phyloP scores from a whole-genome alignment of 2,113 vertebrate genomes.

The Sylvicapra grimmia region DNA sequence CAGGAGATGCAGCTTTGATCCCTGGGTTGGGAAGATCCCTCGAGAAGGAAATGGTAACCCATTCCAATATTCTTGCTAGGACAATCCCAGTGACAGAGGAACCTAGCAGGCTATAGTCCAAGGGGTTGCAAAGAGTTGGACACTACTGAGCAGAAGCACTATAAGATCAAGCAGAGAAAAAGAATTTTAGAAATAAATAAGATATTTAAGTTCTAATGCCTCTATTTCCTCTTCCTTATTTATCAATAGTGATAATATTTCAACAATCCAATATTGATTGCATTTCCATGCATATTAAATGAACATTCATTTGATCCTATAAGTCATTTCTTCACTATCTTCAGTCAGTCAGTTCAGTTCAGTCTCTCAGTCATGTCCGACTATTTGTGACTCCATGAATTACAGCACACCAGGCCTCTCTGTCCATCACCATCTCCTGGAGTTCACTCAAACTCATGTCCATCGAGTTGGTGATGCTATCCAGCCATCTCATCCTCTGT shows the following conservation, averaged over 20 bases:
- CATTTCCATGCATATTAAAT: not conserved
- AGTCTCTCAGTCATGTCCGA: rapidly evolving
- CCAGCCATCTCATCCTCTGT: too few relatives aligned
- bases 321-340: not conserved
- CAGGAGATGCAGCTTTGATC: not conserved
- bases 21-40: not conserved
- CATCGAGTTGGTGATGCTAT: too few relatives aligned
- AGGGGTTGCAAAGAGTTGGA: not conserved
- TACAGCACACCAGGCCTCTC: too few relatives aligned
- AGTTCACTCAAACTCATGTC: too few relatives aligned
- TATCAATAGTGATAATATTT: not conserved
- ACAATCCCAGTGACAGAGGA: not conserved
- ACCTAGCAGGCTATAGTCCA: not conserved
- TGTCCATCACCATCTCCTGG: too few relatives aligned
- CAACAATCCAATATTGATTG: not conserved
- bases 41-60: not conserved
- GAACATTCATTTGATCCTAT: not conserved
- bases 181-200: not conserved
- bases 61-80: not conserved
- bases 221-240: not conserved
- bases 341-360: not conserved
- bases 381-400: too few relatives aligned
- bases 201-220: not conserved
- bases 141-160: not conserved
- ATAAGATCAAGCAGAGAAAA: not conserved